Percentiles rank a stretch among this genome's conserved stretches.
Evolutionary conservation across 2,797 vertebrate species (phyloP).

Genomic region (Rhynchotus rufescens): DNA sequence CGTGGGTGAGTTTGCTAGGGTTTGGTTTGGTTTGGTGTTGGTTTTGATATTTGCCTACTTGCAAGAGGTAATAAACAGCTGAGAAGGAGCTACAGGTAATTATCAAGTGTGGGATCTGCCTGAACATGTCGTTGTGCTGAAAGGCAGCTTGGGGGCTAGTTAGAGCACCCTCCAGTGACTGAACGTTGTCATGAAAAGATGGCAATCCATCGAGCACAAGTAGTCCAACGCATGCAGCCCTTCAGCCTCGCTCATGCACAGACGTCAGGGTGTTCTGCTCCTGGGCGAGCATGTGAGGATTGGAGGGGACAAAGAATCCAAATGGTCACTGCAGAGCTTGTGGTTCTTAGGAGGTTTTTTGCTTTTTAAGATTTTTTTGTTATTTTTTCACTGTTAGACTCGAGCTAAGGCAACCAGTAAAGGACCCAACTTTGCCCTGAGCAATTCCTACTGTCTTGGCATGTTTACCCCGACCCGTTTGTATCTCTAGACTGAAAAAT

Average conservation of each 20-base stretch:
- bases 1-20: neutral
- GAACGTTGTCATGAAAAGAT: neutral
- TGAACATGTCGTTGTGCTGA: neutral
- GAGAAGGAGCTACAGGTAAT: neutral
- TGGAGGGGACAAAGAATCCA: neutral
- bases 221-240: neutral
- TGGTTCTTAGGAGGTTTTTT: neutral
- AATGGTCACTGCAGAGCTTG: accelerated
- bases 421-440: neutral
- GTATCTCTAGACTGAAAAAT: neutral
- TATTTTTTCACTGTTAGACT: neutral
- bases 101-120: neutral
- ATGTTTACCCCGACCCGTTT: neutral
- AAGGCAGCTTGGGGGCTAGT: neutral
- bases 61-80: neutral
- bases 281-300: neutral
- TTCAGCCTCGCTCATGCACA: neutral
- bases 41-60: neutral
- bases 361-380: neutral
- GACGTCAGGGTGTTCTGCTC: neutral
- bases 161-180: neutral
- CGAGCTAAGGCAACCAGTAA: neutral
- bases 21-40: too few relatives aligned
- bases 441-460: neutral
- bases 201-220: neutral